Percentiles rank a stretch among this genome's conserved stretches.
phyloP scores from a whole-genome alignment of 2,797 vertebrate species.

The Sebastes nivosus region DNA sequence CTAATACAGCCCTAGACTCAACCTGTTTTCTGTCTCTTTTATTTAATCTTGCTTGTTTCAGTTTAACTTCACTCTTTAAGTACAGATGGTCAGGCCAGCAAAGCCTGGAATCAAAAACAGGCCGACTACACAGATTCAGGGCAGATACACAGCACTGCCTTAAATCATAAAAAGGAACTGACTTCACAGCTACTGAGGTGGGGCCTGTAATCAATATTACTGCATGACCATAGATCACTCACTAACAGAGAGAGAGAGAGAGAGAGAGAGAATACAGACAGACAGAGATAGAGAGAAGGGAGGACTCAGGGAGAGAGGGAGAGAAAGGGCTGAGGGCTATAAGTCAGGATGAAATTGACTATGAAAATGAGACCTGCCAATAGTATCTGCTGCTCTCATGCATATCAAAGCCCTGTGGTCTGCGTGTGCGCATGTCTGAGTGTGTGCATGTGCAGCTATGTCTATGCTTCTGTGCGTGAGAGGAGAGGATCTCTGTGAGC shows the following conservation, averaged over 20 bases:
- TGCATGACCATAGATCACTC: constrained; percentile 79
- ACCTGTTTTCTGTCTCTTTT: constrained; percentile 2
- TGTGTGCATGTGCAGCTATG: not conserved
- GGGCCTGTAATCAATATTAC: constrained; percentile 77
- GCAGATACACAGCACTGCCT: constrained; percentile 31
- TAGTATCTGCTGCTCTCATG: constrained; percentile 77
- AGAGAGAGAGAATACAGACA: constrained; percentile 27
- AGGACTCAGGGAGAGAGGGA: constrained; percentile 10
- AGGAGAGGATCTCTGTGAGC: constrained; percentile 56
- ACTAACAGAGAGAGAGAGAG: constrained; percentile 46
- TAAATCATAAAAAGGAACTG: constrained; percentile 68
- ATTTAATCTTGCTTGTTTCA: constrained; percentile 31
- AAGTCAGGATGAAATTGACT: constrained; percentile 82
- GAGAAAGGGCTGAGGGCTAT: constrained; percentile 62
- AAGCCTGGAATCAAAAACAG: constrained; percentile 38
- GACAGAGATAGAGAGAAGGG: constrained; percentile 18
- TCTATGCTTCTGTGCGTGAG: constrained; percentile 13
- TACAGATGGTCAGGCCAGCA: constrained; percentile 43
- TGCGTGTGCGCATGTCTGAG: constrained; percentile 8
- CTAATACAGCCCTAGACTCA: not conserved
- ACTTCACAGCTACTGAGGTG: constrained; percentile 68
- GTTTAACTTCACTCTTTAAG: constrained; percentile 50
- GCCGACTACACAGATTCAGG: constrained; percentile 28
- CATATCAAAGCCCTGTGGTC: constrained; percentile 72
- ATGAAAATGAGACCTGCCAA: constrained; percentile 80